A percentile compares a stretch with the other conserved stretches of the same genome.
phyloP scores from a whole-genome alignment of 2,797 vertebrate species.

The Mionectes olivaceus region DNA sequence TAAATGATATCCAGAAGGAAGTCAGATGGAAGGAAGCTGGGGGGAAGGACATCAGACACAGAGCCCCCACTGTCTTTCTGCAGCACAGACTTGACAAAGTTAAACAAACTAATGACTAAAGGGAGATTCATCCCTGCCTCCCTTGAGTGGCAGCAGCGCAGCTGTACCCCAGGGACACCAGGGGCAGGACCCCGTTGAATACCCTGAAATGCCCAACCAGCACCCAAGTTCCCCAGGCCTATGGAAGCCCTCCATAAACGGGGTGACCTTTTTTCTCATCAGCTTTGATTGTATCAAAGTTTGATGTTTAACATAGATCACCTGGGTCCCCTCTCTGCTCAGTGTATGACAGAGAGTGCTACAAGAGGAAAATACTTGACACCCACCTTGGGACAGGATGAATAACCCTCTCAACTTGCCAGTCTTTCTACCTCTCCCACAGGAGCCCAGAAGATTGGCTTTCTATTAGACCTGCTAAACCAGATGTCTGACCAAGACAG shows the following conservation, averaged over 20 bases:
- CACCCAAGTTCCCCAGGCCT: background rate
- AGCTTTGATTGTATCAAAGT: background rate
- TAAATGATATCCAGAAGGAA: background rate
- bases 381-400: background rate
- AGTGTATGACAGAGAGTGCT: accelerated
- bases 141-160: background rate
- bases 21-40: background rate
- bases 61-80: background rate
- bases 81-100: background rate
- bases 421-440: background rate
- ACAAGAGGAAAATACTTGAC: background rate
- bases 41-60: background rate
- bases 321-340: background rate
- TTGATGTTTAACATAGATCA: background rate
- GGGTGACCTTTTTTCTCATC: background rate
- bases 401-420: background rate
- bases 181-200: background rate
- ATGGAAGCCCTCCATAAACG: background rate
- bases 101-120: background rate
- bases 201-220: background rate
- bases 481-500: background rate
- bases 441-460: background rate
- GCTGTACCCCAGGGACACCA: accelerated
- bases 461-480: background rate
- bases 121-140: background rate